A percentile compares a stretch with the other conserved stretches of the same genome.
Evolutionary conservation across 2,113 vertebrate genomes (phyloP).

Genomic region (Aegithalos caudatus): DNA sequence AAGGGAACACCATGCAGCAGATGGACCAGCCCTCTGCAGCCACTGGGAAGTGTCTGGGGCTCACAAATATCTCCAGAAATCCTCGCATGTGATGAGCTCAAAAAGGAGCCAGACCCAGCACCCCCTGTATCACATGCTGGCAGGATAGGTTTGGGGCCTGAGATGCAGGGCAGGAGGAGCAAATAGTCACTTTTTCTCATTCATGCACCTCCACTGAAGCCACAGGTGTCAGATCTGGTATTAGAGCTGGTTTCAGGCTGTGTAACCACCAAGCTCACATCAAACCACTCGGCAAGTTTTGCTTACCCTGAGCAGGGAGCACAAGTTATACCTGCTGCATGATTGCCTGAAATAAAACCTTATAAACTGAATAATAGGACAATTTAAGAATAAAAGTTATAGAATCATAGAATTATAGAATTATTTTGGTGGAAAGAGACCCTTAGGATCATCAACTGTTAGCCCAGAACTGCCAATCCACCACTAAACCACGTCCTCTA

Average conservation of each 20-base stretch:
- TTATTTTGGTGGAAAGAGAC: neutral
- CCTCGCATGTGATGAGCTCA: neutral
- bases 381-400: neutral
- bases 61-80: conserved; percentile 4
- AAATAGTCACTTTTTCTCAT: neutral
- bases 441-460: neutral
- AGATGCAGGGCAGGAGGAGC: neutral
- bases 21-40: neutral
- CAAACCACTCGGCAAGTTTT: neutral
- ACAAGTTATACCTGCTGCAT: neutral
- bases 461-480: neutral
- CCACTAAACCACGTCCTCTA: neutral
- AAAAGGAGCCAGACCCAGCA: neutral
- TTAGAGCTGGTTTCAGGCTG: neutral
- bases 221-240: accelerated
- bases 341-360: neutral
- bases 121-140: accelerated
- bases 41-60: neutral
- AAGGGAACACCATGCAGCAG: neutral
- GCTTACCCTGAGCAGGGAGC: neutral
- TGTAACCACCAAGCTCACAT: neutral
- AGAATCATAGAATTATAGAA: neutral
- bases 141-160: neutral
- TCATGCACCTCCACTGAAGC: accelerated
- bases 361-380: neutral